phyloP scores from a whole-genome alignment of 23 tunicate species.

The Styela clava region DNA sequence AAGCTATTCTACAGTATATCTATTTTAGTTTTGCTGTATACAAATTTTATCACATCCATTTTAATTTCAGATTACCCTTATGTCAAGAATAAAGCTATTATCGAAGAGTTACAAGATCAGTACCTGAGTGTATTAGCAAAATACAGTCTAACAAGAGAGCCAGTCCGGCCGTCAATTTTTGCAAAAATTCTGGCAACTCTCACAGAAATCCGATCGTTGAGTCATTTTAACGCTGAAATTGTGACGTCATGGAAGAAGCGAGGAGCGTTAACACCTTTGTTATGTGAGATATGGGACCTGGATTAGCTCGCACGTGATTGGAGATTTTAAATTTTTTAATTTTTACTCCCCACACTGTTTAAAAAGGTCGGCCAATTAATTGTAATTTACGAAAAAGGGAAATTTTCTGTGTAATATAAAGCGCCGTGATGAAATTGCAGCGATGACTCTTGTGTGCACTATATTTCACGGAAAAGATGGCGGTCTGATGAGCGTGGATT shows the following conservation, averaged over 20 bases:
- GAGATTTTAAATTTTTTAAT: no score
- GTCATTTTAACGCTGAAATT: conserved; percentile 51
- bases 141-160: conserved; percentile 47
- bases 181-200: conserved; percentile 55
- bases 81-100: conserved; percentile 31
- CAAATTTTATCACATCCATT: no score
- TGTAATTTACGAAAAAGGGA: no score
- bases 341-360: no score
- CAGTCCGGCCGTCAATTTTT: conserved; percentile 43
- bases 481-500: no score
- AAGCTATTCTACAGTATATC: no score
- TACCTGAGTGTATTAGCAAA: conserved; percentile 43
- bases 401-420: no score
- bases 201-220: conserved; percentile 58
- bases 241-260: conserved; percentile 48
- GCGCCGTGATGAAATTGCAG: no score
- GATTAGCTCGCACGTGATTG: conserved; percentile 15
- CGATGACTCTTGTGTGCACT: no score
- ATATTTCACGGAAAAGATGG: no score
- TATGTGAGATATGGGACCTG: conserved; percentile 86
- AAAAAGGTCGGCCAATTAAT: no score
- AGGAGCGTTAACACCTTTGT: conserved; percentile 53
- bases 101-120: conserved; percentile 51
- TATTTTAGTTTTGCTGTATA: no score
- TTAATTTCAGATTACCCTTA: conserved; percentile 60